Base-by-base conservation (phyloP, 2,888 invertebrate species). In the Drosophila paramelanica region DNA sequence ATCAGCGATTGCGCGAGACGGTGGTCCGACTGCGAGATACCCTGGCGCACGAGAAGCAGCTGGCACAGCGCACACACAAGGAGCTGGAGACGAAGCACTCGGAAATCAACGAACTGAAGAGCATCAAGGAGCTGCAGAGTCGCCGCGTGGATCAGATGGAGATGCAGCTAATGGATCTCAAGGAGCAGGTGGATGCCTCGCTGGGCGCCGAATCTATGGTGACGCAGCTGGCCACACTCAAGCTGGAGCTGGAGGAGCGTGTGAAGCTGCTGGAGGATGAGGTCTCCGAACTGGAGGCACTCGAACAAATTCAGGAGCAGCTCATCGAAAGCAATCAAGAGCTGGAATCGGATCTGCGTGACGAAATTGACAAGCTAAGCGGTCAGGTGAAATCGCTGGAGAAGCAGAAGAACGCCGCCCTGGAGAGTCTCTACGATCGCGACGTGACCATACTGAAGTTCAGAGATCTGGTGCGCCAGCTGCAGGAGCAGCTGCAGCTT, bases 161-260 rank as follows among this genome's bases (percentile, higher is more conserved):
- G 90, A 95, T 95, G 46, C 96, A 97, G 91, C 96, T 98, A 62
- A 95, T 96, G 0, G 98, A 98, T 92, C 94, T 99, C 0, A 96
- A 98, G 88, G 98, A 99, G 91, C 96, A 97, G 92, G 96, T 99
- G 42, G 99, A 99, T 93, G 98, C 98, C 0, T 98, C 99, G 0
- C 93, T 99, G 36, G 99, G 99, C 0, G 98, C 99, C 0, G 99
- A 99, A 92, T 98, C 99, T 92, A 99, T 99, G 98, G 98, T 99
- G 2, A 98, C 98, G 83, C 95, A 96, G 79, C 93, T 99, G 57
- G 97, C 98, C 0, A 97, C 97, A 83, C 96, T 96, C 90, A 99
- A 99, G 92, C 94, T 99, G 92, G 95, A 95, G 20, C 93, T 99
- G 64, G 99, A 99, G 92, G 99, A 99, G 86, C 96, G 96, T 93